Conservation (phyloP, 2,113 vertebrate species). For the Colaptes auratus region DNA sequence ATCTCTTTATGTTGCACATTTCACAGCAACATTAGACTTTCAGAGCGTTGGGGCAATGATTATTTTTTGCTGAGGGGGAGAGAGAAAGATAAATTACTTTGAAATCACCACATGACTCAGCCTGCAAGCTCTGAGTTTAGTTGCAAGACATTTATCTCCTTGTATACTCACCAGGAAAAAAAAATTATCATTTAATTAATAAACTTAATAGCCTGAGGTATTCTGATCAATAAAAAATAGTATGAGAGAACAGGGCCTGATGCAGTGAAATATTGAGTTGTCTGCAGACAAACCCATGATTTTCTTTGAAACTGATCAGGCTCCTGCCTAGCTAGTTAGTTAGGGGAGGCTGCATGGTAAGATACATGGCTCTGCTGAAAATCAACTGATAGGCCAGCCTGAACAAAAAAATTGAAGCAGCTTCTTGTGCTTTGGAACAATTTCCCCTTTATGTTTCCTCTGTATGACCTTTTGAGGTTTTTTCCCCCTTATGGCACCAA, state of each 20-base stretch:
- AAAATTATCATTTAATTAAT: conserved; percentile 79
- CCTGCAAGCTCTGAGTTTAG: conserved; percentile 68
- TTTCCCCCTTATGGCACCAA: background rate
- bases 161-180: conserved; percentile 43
- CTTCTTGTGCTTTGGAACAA: conserved; percentile 16
- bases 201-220: conserved; percentile 71
- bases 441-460: conserved; percentile 44
- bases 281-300: conserved; percentile 30
- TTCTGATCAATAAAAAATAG: conserved; percentile 69
- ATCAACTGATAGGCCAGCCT: background rate
- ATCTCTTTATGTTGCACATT: conserved; percentile 44
- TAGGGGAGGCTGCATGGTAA: background rate
- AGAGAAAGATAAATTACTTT: conserved; percentile 70
- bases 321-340: background rate
- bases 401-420: background rate
- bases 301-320: conserved; percentile 20
- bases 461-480: conserved; percentile 34
- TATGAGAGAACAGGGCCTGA: conserved; percentile 29
- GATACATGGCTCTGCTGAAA: background rate
- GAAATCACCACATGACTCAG: conserved; percentile 61
- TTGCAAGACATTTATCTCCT: conserved; percentile 75
- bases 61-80: conserved; percentile 47
- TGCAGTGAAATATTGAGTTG: conserved; percentile 46
- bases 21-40: conserved; percentile 44
- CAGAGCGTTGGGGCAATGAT: conserved; percentile 51